Evolutionary conservation across 2,888 invertebrate genomes (phyloP).

Genomic region (Malthinus flaveolus): DNA sequence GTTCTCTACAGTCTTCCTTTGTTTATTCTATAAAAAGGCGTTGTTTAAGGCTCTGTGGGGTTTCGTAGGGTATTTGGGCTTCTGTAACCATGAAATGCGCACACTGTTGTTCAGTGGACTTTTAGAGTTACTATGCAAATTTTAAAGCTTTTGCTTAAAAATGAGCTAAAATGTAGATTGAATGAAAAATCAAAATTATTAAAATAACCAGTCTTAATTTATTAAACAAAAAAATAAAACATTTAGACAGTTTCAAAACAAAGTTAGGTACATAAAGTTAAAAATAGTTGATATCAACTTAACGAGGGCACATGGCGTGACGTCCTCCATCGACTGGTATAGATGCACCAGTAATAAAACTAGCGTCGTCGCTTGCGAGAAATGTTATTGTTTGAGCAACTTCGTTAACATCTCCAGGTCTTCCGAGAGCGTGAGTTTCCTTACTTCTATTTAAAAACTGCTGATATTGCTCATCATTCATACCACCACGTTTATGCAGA

Average conservation of each 20-base stretch:
- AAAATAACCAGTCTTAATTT: too few relatives aligned
- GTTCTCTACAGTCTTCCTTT: too few relatives aligned
- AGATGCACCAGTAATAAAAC: constrained; percentile 88
- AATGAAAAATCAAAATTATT: too few relatives aligned
- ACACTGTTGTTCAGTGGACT: too few relatives aligned
- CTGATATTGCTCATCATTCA: constrained; percentile 78
- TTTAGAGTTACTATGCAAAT: too few relatives aligned
- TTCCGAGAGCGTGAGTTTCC: constrained; percentile 88
- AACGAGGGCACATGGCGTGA: constrained; percentile 92
- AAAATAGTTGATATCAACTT: constrained; percentile 42
- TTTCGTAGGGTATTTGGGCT: too few relatives aligned
- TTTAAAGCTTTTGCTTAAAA: too few relatives aligned
- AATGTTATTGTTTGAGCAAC: constrained; percentile 91
- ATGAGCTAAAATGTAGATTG: too few relatives aligned
- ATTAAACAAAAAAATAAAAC: background rate
- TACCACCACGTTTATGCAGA: constrained; percentile 83
- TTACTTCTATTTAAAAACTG: constrained; percentile 83
- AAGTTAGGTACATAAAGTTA: background rate
- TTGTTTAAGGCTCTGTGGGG: too few relatives aligned
- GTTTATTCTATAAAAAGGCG: too few relatives aligned
- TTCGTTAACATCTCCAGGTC: constrained; percentile 82
- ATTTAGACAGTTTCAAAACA: background rate
- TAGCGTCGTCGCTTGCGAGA: constrained; percentile 84
- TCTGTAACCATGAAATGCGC: too few relatives aligned
- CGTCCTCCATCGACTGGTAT: constrained; percentile 94